A percentile compares a stretch with the other conserved stretches of the same genome.
These are phyloP conservation scores for Molossus alvarezi DNA, from an alignment of 2,797 vertebrate species.

Conservation along the genomic window DNA sequence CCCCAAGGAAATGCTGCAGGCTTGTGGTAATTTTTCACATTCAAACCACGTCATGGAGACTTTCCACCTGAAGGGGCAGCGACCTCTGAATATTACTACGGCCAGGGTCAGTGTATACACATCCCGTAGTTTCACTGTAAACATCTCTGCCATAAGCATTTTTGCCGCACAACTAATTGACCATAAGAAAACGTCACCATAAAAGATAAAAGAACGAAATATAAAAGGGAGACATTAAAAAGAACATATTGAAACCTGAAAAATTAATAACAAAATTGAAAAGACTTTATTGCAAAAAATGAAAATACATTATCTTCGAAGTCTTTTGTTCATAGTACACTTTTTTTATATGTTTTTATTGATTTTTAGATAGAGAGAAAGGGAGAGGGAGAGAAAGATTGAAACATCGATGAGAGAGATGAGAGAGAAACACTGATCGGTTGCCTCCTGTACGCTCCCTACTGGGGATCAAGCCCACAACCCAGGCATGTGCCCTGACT, in stretches of 20 bases:
- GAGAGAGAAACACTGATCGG: no score
- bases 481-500: no score
- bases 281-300: background rate
- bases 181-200: background rate
- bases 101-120: background rate
- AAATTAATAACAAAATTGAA: background rate
- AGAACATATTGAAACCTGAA: background rate
- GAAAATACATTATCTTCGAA: background rate
- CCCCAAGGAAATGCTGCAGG: slow-evolving; percentile 12
- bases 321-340: background rate
- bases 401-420: no score
- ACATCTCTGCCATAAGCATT: background rate
- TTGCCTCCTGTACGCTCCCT: no score
- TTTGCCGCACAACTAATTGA: background rate
- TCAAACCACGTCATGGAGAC: background rate
- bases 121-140: background rate
- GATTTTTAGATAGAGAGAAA: no score
- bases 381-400: no score
- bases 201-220: background rate
- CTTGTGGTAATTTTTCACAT: slow-evolving; percentile 39
- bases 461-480: no score
- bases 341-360: background rate
- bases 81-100: background rate
- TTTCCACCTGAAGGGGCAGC: background rate
- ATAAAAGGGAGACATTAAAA: background rate